These are phyloP conservation scores for Zaprionus africanus DNA, from an alignment of 1,140 invertebrate genomes.

Conservation along the genomic window DNA sequence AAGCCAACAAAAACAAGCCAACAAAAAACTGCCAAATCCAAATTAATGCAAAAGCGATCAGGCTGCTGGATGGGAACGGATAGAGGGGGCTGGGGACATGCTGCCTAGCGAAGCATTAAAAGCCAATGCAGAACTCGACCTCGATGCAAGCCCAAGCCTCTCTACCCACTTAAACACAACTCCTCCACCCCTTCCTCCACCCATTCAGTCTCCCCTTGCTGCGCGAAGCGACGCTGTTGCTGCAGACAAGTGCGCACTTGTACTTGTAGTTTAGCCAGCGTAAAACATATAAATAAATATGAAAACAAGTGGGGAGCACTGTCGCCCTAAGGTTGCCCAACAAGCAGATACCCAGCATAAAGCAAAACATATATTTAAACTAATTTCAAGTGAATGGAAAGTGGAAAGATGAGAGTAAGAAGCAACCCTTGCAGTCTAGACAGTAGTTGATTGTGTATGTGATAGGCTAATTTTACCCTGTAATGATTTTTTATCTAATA, in stretches of 20 bases:
- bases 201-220: not conserved
- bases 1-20: constrained; percentile 12
- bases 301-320: constrained; percentile 25
- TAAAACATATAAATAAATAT: constrained; percentile 63
- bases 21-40: constrained; percentile 60
- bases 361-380: not conserved
- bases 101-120: constrained; percentile 62
- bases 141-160: constrained; percentile 17
- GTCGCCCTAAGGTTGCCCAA: not conserved
- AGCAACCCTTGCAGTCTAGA: too few species aligned
- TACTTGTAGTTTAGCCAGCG: constrained; percentile 71
- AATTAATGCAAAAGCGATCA: constrained; percentile 70
- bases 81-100: not conserved
- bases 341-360: constrained; percentile 1
- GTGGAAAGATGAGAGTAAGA: too few species aligned
- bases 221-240: constrained; percentile 22
- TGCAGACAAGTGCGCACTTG: constrained; percentile 77
- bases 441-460: too few species aligned
- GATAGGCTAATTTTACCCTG: too few species aligned
- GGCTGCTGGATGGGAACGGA: not conserved
- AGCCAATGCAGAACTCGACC: constrained; percentile 52
- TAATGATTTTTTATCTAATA: too few species aligned
- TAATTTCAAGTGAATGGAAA: not conserved
- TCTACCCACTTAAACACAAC: not conserved
- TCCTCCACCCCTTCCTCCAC: not conserved